A percentile compares a stretch with the other conserved stretches of the same genome.
Evolutionary conservation across 2,888 invertebrate genomes (phyloP).

Genomic region (Gymnosoma rotundatum): DNA sequence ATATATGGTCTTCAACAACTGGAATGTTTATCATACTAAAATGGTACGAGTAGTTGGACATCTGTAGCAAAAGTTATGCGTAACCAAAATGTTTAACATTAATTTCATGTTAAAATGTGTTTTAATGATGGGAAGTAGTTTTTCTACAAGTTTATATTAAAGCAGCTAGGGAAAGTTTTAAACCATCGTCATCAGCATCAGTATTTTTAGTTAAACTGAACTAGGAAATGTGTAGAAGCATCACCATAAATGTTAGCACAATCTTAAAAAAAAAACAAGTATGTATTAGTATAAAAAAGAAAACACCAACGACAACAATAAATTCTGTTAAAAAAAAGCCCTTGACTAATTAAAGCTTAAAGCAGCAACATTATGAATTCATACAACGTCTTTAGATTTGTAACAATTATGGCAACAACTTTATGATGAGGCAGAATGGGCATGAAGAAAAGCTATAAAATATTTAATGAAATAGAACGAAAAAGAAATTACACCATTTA

Average conservation of each 20-base stretch:
- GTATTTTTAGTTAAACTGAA: slow-evolving; percentile 6
- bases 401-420: slow-evolving; percentile 62
- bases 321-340: slow-evolving; percentile 36
- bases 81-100: slow-evolving; percentile 59
- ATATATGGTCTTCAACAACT: slow-evolving; percentile 44
- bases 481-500: too few species aligned
- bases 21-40: slow-evolving; percentile 48
- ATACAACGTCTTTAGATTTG: slow-evolving; percentile 52
- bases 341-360: slow-evolving; percentile 60
- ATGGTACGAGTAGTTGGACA: slow-evolving; percentile 43
- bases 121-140: slow-evolving; percentile 66
- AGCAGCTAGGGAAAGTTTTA: slow-evolving; percentile 48
- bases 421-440: slow-evolving; percentile 19
- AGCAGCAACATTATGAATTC: slow-evolving; percentile 51
- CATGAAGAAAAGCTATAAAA: slow-evolving; percentile 5
- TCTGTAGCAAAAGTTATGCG: slow-evolving; percentile 62
- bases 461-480: background rate
- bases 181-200: slow-evolving; percentile 1
- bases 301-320: slow-evolving; percentile 36
- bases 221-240: slow-evolving; percentile 38
- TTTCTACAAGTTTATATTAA: slow-evolving; percentile 39
- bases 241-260: slow-evolving; percentile 1
- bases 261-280: background rate
- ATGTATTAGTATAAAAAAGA: background rate
- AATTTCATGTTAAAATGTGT: slow-evolving; percentile 61